These are phyloP conservation scores for Harpagus bidentatus DNA, from an alignment of 2,113 vertebrate species.

Conservation along the genomic window DNA sequence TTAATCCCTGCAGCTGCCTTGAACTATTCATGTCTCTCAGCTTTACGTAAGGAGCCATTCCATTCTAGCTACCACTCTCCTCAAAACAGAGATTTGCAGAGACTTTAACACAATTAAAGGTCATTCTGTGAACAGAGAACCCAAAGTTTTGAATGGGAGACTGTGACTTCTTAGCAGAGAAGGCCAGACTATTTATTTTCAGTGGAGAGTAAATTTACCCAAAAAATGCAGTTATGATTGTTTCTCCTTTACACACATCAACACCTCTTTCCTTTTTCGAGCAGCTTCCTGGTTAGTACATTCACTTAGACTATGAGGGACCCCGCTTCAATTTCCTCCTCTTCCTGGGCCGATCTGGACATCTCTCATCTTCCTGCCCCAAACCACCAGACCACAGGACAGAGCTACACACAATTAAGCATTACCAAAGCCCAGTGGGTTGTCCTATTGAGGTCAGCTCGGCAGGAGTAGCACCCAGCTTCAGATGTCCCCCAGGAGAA, in stretches of 20 bases:
- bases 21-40: slow-evolving; percentile 51
- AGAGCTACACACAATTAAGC: not conserved
- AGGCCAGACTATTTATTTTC: not conserved
- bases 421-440: not conserved
- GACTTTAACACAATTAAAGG: slow-evolving; percentile 41
- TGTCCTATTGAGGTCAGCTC: not conserved
- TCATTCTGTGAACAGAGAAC: slow-evolving; percentile 12
- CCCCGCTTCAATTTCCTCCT: not conserved
- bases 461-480: not conserved
- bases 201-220: not conserved
- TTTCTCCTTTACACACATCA: not conserved
- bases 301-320: not conserved
- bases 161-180: not conserved
- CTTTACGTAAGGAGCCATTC: slow-evolving; percentile 48
- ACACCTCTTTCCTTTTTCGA: not conserved
- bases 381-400: not conserved
- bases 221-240: not conserved
- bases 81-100: slow-evolving; percentile 14
- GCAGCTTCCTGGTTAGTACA: not conserved
- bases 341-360: not conserved
- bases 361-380: not conserved
- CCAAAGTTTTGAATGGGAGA: slow-evolving; percentile 1
- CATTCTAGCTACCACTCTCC: not conserved
- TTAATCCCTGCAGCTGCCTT: slow-evolving; percentile 66
- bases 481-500: not conserved